Base-by-base conservation (phyloP, 1,140 invertebrate species). In the Anthonomus grandis region DNA sequence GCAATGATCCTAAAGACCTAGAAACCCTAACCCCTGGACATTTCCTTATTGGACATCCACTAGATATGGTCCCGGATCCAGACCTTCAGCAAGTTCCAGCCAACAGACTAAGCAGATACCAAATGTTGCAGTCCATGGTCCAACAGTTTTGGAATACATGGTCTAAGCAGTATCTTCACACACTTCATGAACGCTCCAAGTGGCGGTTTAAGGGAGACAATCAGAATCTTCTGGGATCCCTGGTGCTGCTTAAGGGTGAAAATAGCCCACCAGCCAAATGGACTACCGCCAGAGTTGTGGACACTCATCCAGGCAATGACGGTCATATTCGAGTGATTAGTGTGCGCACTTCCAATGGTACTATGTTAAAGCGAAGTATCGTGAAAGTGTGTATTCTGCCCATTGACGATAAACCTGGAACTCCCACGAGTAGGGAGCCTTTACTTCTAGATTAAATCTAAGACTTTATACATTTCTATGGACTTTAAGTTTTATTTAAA, bases 81-180 rank as follows among this genome's bases (percentile, higher is more conserved):
- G 34, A 66, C 21, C n/a, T 56, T 13, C 21, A 31, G 37, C 9
- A 53, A 9, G 13, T 46, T 8, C 10, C 12, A 3, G 21, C 19
- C 4, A 57, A 57, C 18, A 45, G 60, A 36, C 24, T 63, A 8
- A 19, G 18, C 1, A 8, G 34, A 3, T 63, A 37, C 36, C 60
- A 60, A 27, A 22, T 42, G 6, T 1, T 63, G 9, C 47, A 63
- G 21, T 17, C 41, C 39, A 15, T 63, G 1, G 4, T 49, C 3
- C 57, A 64, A 27, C 59, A 68, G 34, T 70, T 68, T 53, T 71
- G 64, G 68, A 44, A 18, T 21, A n/a, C 61, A 39, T 71, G 63
- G 66, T 42, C 34, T 4, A 57, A 39, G 21, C 63, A 70, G 34
- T 70, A 69, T 37, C 8, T 70, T 0, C 31, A 38, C 10, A 47